Percentiles rank a stretch among this genome's conserved stretches.
phyloP scores from a whole-genome alignment of 2,888 invertebrate species.

The Theristus sp. region DNA sequence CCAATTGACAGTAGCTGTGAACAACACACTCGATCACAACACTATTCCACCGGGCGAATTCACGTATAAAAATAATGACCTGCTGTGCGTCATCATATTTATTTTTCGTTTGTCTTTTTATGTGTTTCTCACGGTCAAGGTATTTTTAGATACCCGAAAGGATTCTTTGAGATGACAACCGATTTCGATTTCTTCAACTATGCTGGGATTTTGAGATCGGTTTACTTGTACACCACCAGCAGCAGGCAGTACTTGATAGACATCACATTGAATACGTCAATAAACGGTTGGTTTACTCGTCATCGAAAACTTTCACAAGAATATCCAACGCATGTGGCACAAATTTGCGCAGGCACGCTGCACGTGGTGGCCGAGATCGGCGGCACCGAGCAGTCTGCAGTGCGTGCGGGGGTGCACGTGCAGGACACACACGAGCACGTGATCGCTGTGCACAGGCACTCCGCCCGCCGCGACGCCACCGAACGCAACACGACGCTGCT shows the following conservation, averaged over 20 bases:
- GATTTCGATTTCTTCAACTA: constrained; percentile 95
- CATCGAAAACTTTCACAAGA: no score
- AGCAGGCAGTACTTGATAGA: background rate
- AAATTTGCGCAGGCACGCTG: background rate
- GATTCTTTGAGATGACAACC: constrained; percentile 50
- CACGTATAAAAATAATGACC: no score
- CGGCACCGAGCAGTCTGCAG: background rate
- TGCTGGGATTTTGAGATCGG: constrained; percentile 84
- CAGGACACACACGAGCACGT: background rate
- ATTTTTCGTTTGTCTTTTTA: no score
- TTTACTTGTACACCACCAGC: constrained; percentile 32
- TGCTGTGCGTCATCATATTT: no score
- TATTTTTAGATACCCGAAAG: constrained; percentile 41
- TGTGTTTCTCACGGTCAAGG: background rate
- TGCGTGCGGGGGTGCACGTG: background rate
- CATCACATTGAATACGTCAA: background rate
- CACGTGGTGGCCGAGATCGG: background rate
- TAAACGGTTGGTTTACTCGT: background rate
- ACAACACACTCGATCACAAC: constrained; percentile 66
- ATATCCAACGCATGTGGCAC: no score
- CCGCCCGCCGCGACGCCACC: no score
- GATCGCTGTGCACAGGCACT: no score
- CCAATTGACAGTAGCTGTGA: constrained; percentile 76
- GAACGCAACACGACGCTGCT: no score
- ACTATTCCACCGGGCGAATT: constrained; percentile 74